These are phyloP conservation scores for Autographa pulchrina DNA, from an alignment of 2,888 invertebrate genomes.

Conservation along the genomic window DNA sequence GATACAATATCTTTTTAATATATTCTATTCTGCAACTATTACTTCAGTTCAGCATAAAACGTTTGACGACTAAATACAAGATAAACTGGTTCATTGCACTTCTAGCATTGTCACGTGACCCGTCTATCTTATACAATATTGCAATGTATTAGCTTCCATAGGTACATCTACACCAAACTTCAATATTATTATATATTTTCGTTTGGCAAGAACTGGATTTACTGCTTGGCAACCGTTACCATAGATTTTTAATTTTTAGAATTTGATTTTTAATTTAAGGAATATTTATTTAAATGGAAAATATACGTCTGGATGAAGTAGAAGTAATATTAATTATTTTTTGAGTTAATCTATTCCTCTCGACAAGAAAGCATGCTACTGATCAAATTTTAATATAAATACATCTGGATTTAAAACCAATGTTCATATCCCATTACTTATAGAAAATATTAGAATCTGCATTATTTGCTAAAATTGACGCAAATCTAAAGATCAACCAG, in stretches of 20 bases:
- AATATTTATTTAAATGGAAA: background rate
- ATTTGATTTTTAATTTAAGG: background rate
- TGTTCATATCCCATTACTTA: no score
- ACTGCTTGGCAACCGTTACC: background rate
- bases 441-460: no score
- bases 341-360: background rate
- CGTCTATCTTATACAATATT: slow-evolving; percentile 36
- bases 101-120: slow-evolving; percentile 43
- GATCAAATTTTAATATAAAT: no score
- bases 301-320: background rate
- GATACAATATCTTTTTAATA: no score
- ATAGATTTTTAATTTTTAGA: background rate
- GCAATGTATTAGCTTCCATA: slow-evolving; percentile 25
- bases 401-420: no score
- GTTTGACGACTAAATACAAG: slow-evolving; percentile 41
- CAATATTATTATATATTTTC: background rate
- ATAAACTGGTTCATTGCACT: slow-evolving; percentile 57
- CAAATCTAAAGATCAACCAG: no score
- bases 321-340: background rate
- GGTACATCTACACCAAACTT: background rate
- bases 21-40: background rate
- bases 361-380: background rate
- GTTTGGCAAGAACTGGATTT: background rate
- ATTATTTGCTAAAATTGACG: no score
- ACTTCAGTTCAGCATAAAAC: slow-evolving; percentile 14